Evolutionary conservation across 2,888 invertebrate species (phyloP).

Genomic region (Meloe dianella): DNA sequence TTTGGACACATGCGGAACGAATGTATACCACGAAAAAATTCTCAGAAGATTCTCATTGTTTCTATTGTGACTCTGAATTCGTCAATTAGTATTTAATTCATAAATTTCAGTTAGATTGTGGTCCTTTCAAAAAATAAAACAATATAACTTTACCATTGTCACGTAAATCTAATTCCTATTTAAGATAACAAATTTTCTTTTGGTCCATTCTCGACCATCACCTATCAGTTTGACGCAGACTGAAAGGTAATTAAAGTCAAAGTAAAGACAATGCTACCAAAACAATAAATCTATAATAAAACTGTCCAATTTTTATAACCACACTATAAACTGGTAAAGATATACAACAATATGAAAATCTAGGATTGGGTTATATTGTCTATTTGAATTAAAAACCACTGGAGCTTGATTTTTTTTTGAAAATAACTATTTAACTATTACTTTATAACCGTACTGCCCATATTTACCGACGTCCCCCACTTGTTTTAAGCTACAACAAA

Average conservation of each 20-base stretch:
- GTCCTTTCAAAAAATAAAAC: not conserved
- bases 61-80: not conserved
- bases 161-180: not conserved
- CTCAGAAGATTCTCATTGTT: not conserved
- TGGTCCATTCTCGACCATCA: not conserved
- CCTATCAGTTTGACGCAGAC: not conserved
- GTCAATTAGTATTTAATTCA: too few relatives aligned
- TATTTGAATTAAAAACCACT: not conserved
- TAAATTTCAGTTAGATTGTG: not conserved
- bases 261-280: not conserved
- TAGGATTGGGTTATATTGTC: not conserved
- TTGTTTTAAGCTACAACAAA: conserved; percentile 15
- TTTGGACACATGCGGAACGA: too few relatives aligned
- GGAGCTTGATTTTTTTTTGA: too few relatives aligned
- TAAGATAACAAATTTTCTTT: not conserved
- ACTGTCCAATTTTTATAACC: not conserved
- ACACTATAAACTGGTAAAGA: not conserved
- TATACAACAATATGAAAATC: not conserved
- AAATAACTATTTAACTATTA: too few relatives aligned
- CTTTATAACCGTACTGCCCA: too few relatives aligned
- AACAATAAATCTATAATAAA: not conserved
- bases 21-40: not conserved
- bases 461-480: not conserved
- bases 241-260: not conserved
- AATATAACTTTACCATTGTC: not conserved